These are phyloP conservation scores for Psittacula derbiana DNA, from an alignment of 2,797 vertebrate species.

Conservation along the genomic window DNA sequence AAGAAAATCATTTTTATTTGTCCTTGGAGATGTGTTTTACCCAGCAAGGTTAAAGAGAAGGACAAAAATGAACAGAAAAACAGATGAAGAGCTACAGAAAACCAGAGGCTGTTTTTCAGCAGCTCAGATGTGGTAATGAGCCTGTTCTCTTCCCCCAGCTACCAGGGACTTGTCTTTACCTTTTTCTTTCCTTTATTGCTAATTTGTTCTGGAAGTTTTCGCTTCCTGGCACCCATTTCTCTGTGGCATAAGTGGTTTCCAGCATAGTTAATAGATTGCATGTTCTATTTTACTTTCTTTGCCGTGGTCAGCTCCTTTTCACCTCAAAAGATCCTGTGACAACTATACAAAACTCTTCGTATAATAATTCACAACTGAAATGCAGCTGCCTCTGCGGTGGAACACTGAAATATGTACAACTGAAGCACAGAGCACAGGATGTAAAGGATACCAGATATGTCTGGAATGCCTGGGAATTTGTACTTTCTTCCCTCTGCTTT, in stretches of 20 bases:
- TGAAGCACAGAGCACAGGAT: slow-evolving; percentile 11
- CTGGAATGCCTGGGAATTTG: slow-evolving; percentile 60
- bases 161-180: neutral
- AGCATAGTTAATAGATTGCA: slow-evolving; percentile 34
- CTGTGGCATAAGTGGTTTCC: slow-evolving; percentile 39
- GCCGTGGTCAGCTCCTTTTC: slow-evolving; percentile 38
- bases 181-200: neutral
- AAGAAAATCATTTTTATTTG: slow-evolving; percentile 69
- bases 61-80: slow-evolving; percentile 61
- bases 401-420: neutral
- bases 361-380: slow-evolving; percentile 31
- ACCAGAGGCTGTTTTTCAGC: neutral
- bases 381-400: slow-evolving; percentile 16
- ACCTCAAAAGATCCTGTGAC: neutral
- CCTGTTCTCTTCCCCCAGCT: neutral
- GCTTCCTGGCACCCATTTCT: slow-evolving; percentile 12
- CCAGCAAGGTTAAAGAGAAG: slow-evolving; percentile 71
- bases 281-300: slow-evolving; percentile 46
- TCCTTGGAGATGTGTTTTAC: slow-evolving; percentile 70
- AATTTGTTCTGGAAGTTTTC: slow-evolving; percentile 25
- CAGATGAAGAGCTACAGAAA: slow-evolving; percentile 54
- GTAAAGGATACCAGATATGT: slow-evolving; percentile 53
- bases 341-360: slow-evolving; percentile 19
- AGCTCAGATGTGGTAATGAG: slow-evolving; percentile 38
- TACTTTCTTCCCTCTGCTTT: slow-evolving; percentile 11